phyloP scores from a whole-genome alignment of 2,113 vertebrate species.

The Zosterops borbonicus region DNA sequence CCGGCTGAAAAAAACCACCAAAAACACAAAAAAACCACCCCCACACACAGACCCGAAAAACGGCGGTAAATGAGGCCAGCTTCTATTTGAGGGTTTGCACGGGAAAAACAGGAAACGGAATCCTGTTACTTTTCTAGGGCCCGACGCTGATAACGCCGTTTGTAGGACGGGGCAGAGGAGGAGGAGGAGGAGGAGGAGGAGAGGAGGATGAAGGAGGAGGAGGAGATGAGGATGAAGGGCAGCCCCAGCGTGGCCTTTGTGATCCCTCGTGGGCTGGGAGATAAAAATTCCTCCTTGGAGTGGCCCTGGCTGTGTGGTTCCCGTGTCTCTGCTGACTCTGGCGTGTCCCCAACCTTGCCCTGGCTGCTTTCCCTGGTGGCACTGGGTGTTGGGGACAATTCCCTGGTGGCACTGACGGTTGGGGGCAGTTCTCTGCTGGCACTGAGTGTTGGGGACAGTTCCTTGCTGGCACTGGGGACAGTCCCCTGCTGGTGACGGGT shows the following conservation, averaged over 20 bases:
- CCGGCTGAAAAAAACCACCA: background rate
- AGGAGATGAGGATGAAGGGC: constrained; percentile 32
- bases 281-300: background rate
- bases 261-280: background rate
- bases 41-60: background rate
- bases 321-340: accelerated
- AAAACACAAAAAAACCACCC: background rate
- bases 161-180: constrained; percentile 16
- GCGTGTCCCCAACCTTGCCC: background rate
- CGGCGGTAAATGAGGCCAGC: constrained; percentile 31
- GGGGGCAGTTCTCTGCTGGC: too few relatives aligned
- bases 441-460: too few relatives aligned
- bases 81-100: constrained; percentile 67
- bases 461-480: too few relatives aligned
- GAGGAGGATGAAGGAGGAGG: constrained; percentile 29
- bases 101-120: constrained; percentile 70
- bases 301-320: background rate
- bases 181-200: background rate
- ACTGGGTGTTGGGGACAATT: accelerated
- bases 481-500: too few relatives aligned
- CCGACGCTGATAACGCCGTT: background rate
- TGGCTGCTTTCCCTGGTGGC: background rate
- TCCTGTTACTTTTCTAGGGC: constrained; percentile 50
- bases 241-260: background rate
- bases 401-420: too few relatives aligned